Evolutionary conservation across 2,888 invertebrate species (phyloP).

Genomic region (Ophioninae sp.): DNA sequence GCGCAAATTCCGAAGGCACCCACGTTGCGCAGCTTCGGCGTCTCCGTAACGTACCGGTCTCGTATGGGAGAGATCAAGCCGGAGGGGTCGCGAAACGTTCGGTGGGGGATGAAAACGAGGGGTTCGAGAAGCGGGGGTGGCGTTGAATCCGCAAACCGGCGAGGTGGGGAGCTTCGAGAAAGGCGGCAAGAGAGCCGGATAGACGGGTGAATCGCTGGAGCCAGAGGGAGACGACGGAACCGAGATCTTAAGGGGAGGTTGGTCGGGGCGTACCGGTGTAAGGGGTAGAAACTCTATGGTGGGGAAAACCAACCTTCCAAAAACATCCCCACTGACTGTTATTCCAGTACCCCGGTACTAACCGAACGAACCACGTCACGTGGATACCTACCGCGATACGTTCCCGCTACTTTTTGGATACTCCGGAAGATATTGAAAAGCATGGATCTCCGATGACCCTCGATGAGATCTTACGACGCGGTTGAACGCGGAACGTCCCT

Average conservation of each 20-base stretch:
- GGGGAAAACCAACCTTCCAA: constrained; percentile 65
- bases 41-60: constrained; percentile 17
- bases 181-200: constrained; percentile 11
- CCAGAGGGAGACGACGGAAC: constrained; percentile 20
- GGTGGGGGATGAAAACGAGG: constrained; percentile 35
- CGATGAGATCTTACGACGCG: too few species aligned
- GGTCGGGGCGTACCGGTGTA: constrained; percentile 21
- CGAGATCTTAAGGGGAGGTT: constrained; percentile 5
- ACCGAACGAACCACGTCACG: constrained; percentile 69
- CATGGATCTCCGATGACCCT: too few species aligned
- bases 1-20: constrained; percentile 46
- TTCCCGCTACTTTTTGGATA: constrained; percentile 9
- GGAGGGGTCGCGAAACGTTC: constrained; percentile 20
- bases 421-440: neutral
- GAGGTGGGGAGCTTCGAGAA: constrained; percentile 26
- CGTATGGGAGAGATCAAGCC: constrained; percentile 11
- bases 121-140: constrained; percentile 43
- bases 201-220: neutral
- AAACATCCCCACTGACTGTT: constrained; percentile 73
- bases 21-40: constrained; percentile 48
- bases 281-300: constrained; percentile 37
- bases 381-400: constrained; percentile 56
- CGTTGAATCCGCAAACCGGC: constrained; percentile 46
- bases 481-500: too few species aligned
- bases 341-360: constrained; percentile 74